A percentile compares a stretch with the other conserved stretches of the same genome.
phyloP scores from a whole-genome alignment of 92 coral and sea anemone genomes.

The Muricea muricata region DNA sequence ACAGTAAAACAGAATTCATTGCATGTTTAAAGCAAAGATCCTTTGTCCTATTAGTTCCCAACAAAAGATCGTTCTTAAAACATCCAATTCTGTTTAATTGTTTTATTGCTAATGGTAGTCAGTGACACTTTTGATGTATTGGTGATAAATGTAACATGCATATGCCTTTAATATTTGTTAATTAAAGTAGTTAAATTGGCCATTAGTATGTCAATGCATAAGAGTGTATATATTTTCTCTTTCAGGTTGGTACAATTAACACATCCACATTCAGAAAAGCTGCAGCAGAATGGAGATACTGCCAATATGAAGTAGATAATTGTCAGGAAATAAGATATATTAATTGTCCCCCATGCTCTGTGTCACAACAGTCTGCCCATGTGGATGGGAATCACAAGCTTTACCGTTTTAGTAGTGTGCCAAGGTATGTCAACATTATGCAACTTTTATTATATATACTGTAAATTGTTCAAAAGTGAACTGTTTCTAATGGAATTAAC shows the following conservation, averaged over 20 bases:
- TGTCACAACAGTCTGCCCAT: conserved; percentile 10
- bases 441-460: neutral
- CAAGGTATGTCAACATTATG: neutral
- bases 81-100: too few species aligned
- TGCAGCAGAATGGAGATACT: neutral
- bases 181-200: too few species aligned
- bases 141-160: too few species aligned
- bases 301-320: conserved; percentile 1
- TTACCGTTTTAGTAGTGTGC: conserved; percentile 12
- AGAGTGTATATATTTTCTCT: neutral
- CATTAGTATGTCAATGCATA: too few species aligned
- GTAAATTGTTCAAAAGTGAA: neutral
- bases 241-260: neutral
- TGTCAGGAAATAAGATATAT: neutral
- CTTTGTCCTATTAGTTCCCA: too few species aligned
- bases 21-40: too few species aligned
- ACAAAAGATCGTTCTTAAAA: too few species aligned
- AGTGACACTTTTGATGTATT: too few species aligned
- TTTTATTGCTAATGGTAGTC: too few species aligned
- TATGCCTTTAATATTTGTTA: too few species aligned
- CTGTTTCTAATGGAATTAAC: neutral
- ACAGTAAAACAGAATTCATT: neutral
- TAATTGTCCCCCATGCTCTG: conserved; percentile 6
- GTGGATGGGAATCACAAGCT: conserved; percentile 28
- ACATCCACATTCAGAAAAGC: neutral